These are phyloP conservation scores for Gibbula magus DNA, from an alignment of 2,888 invertebrate species.

Conservation along the genomic window DNA sequence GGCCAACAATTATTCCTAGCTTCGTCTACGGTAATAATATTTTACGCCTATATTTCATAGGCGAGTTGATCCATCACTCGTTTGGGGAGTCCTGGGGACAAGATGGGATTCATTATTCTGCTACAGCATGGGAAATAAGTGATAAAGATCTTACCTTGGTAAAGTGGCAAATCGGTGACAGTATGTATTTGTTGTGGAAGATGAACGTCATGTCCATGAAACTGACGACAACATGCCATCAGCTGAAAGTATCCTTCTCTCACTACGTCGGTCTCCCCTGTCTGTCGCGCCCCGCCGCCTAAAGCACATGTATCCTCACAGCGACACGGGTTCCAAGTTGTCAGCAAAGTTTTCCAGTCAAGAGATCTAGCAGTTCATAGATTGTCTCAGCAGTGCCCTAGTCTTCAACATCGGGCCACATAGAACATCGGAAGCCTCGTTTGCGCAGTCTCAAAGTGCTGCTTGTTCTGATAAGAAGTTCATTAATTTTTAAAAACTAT, in stretches of 20 bases:
- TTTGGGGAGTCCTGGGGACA: too few relatives aligned
- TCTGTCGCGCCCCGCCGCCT: neutral
- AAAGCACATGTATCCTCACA: conserved; percentile 2
- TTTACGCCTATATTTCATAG: too few relatives aligned
- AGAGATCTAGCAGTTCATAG: neutral
- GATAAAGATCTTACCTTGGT: neutral
- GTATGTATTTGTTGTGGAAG: neutral
- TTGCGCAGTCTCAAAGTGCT: conserved; percentile 11
- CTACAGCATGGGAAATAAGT: neutral
- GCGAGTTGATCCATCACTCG: too few relatives aligned
- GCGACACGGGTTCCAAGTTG: neutral
- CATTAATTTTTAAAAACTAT: conserved; percentile 1
- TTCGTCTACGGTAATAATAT: too few relatives aligned
- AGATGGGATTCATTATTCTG: too few relatives aligned
- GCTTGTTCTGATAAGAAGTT: conserved; percentile 11
- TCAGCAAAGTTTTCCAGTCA: conserved; percentile 13
- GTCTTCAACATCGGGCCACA: neutral
- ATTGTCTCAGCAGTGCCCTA: too few relatives aligned
- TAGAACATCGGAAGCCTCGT: neutral
- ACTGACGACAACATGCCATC: conserved; percentile 12
- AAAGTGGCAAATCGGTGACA: neutral
- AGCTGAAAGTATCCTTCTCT: neutral
- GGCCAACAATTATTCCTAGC: too few relatives aligned
- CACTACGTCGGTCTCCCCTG: neutral
- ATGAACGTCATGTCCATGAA: neutral